Conservation (phyloP, 2,888 invertebrate genomes). For the Aproaerema taeniolella region DNA sequence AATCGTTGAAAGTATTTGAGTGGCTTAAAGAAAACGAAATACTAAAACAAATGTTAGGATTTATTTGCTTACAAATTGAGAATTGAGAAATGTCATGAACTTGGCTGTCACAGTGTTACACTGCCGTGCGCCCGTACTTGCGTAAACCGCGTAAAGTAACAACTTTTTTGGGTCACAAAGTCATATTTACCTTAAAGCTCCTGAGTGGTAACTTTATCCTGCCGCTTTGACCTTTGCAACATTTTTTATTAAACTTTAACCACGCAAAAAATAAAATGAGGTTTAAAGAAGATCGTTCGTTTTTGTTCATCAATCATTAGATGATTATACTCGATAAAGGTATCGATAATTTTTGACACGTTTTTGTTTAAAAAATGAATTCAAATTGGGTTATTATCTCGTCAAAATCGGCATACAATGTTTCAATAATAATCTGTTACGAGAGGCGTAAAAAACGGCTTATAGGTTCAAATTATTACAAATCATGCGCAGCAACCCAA, state of each 20-base stretch:
- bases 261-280: constrained; percentile 34
- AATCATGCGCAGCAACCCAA: too few species aligned
- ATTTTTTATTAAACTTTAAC: constrained; percentile 8
- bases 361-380: constrained; percentile 2
- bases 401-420: not conserved
- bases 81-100: too few species aligned
- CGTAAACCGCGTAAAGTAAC: constrained; percentile 12
- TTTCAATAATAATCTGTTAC: not conserved
- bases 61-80: too few species aligned
- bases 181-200: constrained; percentile 31
- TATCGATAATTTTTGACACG: constrained; percentile 3
- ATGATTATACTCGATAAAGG: constrained; percentile 12
- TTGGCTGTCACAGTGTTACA: constrained; percentile 7
- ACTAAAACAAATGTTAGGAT: too few species aligned
- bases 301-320: constrained; percentile 21
- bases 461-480: too few species aligned
- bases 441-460: not conserved
- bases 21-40: too few species aligned
- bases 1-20: too few species aligned
- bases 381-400: constrained; percentile 8
- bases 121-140: constrained; percentile 1
- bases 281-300: constrained; percentile 24
- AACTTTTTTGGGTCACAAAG: constrained; percentile 32
- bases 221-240: constrained; percentile 41
- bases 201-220: constrained; percentile 37